These are phyloP conservation scores for Netelia inedita DNA, from an alignment of 2,888 invertebrate genomes.

Conservation along the genomic window DNA sequence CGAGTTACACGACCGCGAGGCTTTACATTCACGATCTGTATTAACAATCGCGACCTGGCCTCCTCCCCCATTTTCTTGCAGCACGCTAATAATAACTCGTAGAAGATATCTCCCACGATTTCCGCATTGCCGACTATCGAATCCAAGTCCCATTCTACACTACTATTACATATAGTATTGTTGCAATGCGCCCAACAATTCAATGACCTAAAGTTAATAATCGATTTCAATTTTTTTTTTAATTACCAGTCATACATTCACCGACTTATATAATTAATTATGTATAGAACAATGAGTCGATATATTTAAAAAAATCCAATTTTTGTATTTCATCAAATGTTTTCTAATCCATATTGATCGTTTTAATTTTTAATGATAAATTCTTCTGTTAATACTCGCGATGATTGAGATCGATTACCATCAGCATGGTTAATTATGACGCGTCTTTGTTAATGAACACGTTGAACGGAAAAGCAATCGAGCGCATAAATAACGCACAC, in stretches of 20 bases:
- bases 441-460: not conserved
- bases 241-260: not conserved
- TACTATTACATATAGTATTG: constrained; percentile 23
- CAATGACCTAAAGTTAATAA: not conserved
- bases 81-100: constrained; percentile 10
- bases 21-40: constrained; percentile 73
- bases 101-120: constrained; percentile 44
- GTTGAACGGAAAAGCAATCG: constrained; percentile 32
- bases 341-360: too few species aligned
- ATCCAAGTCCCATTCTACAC: constrained; percentile 15
- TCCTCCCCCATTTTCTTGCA: constrained; percentile 69
- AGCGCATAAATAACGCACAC: constrained; percentile 28
- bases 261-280: not conserved
- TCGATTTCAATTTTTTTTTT: not conserved
- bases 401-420: not conserved
- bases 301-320: too few species aligned
- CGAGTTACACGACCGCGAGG: constrained; percentile 37
- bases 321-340: too few species aligned
- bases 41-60: constrained; percentile 71
- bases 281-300: not conserved
- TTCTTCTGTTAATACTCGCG: not conserved
- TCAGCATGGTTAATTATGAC: not conserved
- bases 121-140: constrained; percentile 47
- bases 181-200: not conserved
- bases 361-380: too few species aligned